Evolutionary conservation across 2,797 vertebrate genomes (phyloP), one percentile per base, ranked within the genome.

Genomic region (Notolabrus celidotus): DNA sequence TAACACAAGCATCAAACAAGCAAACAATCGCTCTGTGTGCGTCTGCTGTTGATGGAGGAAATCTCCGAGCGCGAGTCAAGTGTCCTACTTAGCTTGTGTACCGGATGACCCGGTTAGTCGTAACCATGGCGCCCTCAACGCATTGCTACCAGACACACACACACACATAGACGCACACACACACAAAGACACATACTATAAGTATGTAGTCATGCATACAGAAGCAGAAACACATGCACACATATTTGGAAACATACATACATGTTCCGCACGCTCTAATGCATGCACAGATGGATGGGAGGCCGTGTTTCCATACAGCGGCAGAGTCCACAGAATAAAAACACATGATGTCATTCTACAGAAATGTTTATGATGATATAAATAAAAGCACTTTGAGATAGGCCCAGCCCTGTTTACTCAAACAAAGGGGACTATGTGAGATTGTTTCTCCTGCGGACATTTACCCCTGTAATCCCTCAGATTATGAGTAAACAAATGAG

Each of bases 81-180:
- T 83, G 85, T 77, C 87, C 87, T 85, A 88, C 81, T 89, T 89
- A 84, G 66, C 79, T 77, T 0, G 7, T 71, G 80, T 70, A 82
- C 83, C 39, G 19, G 69, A 80, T 88, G 83, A 91, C 86, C 89
- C 14, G 71, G 78, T 88, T 89, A 87, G 64, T 20, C 4, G 67
- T 79, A 67, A 80, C 83, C 74, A 83, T 82, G 82, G 82, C 2
- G 7, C 68, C 66, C 43, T 33, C 31, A 27, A 71, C 36, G 6
- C 80, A 41, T 51, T 2, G 19, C 71, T 19, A 62, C 53, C 67
- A 83, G 58, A 80, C 76, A 46, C 38, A 19, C 60, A 31, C 51
- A 15, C 67, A 62, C 60, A 71, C 71, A 75, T 23, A 68, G 49
- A 51, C 45, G 19, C 59, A 60, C 58, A 68, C 34, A 60, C 58